A percentile compares a stretch with the other conserved stretches of the same genome.
phyloP scores from a whole-genome alignment of 2,113 vertebrate genomes.

The Scomber colias region DNA sequence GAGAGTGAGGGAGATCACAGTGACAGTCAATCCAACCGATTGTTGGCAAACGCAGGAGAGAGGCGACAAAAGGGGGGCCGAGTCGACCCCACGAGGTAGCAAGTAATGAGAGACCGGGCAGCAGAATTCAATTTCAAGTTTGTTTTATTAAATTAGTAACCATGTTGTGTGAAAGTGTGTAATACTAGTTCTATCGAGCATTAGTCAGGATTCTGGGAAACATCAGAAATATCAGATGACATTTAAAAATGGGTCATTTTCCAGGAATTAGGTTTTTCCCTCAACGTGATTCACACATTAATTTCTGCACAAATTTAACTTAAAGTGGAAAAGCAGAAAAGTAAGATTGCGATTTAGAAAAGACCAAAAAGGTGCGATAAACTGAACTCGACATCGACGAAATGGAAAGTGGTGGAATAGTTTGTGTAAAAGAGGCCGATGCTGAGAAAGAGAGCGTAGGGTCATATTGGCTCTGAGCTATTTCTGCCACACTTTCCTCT shows the following conservation, averaged over 20 bases:
- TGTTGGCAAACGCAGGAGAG: slow-evolving; percentile 29
- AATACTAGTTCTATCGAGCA: not conserved
- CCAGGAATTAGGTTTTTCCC: not conserved
- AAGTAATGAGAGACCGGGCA: not conserved
- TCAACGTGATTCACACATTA: not conserved
- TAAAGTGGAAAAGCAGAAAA: not conserved
- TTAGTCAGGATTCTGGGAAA: not conserved
- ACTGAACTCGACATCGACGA: not conserved
- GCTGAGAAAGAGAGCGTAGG: not conserved
- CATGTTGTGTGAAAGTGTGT: not conserved
- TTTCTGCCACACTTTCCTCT: slow-evolving; percentile 17
- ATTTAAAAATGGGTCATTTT: not conserved
- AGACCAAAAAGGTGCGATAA: not conserved
- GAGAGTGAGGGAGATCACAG: slow-evolving; percentile 66
- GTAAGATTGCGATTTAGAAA: not conserved
- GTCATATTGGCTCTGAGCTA: slow-evolving; percentile 30
- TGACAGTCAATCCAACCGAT: slow-evolving; percentile 67
- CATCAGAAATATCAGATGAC: not conserved
- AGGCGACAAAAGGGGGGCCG: slow-evolving; percentile 1
- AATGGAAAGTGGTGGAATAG: not conserved
- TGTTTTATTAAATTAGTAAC: not conserved
- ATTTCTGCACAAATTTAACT: not conserved
- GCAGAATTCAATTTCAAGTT: not conserved
- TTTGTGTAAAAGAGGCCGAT: not conserved
- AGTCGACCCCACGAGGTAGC: not conserved